These are phyloP conservation scores for Cuculus canorus DNA, from an alignment of 2,797 vertebrate species.

Conservation along the genomic window DNA sequence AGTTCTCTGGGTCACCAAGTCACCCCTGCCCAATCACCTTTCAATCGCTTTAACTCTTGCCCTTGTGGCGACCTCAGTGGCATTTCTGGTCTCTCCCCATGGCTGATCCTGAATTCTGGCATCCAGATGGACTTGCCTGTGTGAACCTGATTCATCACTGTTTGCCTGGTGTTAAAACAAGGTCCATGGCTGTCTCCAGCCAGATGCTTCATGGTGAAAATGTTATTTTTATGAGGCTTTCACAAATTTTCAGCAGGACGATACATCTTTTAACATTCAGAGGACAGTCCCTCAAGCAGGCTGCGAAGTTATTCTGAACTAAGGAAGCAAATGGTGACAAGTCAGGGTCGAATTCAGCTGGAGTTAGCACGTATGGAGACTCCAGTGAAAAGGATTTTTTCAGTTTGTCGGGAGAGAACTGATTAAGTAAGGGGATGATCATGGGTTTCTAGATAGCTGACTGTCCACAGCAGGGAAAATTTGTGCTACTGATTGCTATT, in stretches of 20 bases:
- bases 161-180: not conserved
- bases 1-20: not conserved
- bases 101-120: not conserved
- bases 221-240: not conserved
- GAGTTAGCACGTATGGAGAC: not conserved
- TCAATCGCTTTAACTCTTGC: not conserved
- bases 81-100: not conserved
- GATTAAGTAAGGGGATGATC: not conserved
- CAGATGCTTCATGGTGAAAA: not conserved
- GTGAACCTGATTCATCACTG: not conserved
- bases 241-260: not conserved
- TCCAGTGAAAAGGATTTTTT: not conserved
- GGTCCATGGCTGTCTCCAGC: not conserved
- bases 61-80: rapidly evolving
- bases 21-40: not conserved
- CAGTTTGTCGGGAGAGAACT: not conserved
- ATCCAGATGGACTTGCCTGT: rapidly evolving
- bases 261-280: not conserved
- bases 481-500: not conserved
- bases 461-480: not conserved
- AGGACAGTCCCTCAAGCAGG: not conserved
- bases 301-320: not conserved
- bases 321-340: not conserved
- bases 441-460: not conserved
- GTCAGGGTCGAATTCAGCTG: not conserved